These are phyloP conservation scores for Albula goreensis DNA, from an alignment of 2,113 vertebrate species.

Conservation along the genomic window DNA sequence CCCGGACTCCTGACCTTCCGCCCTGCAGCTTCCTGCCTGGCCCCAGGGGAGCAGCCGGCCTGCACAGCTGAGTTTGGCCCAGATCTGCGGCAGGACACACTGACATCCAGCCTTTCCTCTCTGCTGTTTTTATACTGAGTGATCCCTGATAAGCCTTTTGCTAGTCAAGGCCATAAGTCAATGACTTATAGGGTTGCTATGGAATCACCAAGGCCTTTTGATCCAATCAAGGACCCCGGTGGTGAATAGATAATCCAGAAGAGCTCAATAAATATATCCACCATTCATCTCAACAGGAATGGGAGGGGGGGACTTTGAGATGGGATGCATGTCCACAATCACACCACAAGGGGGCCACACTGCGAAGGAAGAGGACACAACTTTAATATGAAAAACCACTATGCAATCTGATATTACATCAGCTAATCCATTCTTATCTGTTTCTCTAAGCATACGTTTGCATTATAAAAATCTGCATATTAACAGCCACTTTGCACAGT, in stretches of 20 bases:
- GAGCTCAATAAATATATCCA: not conserved
- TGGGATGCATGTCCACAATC: not conserved
- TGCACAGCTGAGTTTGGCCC: slow-evolving; percentile 9
- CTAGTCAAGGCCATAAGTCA: not conserved
- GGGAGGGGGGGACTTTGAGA: not conserved
- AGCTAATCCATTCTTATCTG: too few species aligned
- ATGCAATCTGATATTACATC: too few species aligned
- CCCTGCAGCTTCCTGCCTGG: slow-evolving; percentile 50
- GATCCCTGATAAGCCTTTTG: not conserved
- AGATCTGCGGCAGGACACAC: not conserved
- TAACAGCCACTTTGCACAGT: too few species aligned
- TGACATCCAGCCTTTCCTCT: not conserved
- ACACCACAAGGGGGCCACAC: not conserved
- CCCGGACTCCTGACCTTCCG: slow-evolving; percentile 52
- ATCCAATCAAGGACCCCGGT: not conserved
- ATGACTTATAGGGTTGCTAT: not conserved
- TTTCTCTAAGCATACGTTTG: too few species aligned
- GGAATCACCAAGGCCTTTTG: not conserved
- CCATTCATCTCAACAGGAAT: not conserved
- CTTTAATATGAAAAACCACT: not conserved
- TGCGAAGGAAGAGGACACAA: not conserved
- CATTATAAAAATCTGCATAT: too few species aligned
- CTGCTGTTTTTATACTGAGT: not conserved
- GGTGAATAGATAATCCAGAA: not conserved
- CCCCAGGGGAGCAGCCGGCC: slow-evolving; percentile 33